Evolutionary conservation across 2,113 vertebrate genomes (phyloP).

Genomic region (Madoqua kirkii): DNA sequence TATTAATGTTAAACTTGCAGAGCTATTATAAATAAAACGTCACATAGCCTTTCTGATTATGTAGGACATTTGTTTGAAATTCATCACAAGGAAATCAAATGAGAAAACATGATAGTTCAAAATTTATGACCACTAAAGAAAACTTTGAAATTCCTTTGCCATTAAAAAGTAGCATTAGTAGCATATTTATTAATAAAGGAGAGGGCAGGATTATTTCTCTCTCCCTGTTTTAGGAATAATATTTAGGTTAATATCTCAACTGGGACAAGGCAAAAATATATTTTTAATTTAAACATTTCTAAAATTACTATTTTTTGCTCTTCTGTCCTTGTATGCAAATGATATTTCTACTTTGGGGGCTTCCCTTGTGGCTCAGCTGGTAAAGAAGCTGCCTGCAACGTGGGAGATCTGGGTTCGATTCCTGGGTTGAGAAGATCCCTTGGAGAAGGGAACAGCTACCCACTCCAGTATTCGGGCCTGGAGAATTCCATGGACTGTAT

Average conservation of each 20-base stretch:
- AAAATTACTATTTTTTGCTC: not conserved
- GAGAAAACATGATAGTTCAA: not conserved
- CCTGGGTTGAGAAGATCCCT: not conserved
- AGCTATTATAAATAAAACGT: not conserved
- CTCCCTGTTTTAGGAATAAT: not conserved
- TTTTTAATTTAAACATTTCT: not conserved
- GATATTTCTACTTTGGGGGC: not conserved
- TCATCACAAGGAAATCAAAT: not conserved
- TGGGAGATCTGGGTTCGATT: not conserved
- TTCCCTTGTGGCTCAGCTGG: not conserved
- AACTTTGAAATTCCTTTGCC: not conserved
- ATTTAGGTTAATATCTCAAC: not conserved
- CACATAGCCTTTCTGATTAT: not conserved
- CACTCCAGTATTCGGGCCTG: not conserved
- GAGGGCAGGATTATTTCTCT: not conserved
- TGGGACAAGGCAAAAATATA: not conserved
- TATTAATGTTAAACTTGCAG: constrained; percentile 27
- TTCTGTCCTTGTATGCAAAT: not conserved
- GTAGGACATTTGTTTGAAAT: not conserved
- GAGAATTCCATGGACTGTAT: not conserved
- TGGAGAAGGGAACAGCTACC: not conserved
- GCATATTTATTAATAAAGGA: not conserved
- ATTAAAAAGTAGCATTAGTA: not conserved
- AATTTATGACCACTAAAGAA: not conserved
- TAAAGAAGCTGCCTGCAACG: not conserved